phyloP scores from a whole-genome alignment of 2,888 invertebrate genomes.

The Megastigmus dorsalis region DNA sequence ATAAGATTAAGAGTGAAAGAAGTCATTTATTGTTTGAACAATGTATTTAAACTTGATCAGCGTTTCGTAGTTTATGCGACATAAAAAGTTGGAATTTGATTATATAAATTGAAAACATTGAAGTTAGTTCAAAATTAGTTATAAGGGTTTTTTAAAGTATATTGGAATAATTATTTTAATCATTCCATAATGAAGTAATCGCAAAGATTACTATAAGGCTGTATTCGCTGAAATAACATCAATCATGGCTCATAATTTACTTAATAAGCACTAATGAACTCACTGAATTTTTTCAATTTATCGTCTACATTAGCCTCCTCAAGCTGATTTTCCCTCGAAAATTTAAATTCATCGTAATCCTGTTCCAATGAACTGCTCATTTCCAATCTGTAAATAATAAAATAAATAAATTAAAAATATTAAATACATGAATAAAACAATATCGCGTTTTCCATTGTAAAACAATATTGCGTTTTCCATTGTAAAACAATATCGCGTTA shows the following conservation, averaged over 20 bases:
- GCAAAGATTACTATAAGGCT: neutral
- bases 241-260: neutral
- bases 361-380: conserved; percentile 73
- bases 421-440: neutral
- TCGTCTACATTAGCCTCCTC: conserved; percentile 60
- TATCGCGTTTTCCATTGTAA: no score
- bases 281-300: conserved; percentile 66
- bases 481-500: no score
- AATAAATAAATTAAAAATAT: neutral
- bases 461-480: no score
- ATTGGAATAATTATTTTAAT: neutral
- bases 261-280: conserved; percentile 29
- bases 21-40: neutral
- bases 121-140: neutral
- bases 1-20: neutral
- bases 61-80: neutral
- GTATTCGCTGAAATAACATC: neutral
- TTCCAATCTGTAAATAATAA: conserved; percentile 67
- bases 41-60: neutral
- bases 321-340: conserved; percentile 58
- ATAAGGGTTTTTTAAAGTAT: no score
- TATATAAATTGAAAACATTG: neutral
- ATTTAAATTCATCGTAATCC: conserved; percentile 70
- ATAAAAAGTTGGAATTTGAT: neutral
- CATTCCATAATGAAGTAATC: neutral